Conservation (phyloP, 2,797 vertebrate species). For the Oreortyx pictus region DNA sequence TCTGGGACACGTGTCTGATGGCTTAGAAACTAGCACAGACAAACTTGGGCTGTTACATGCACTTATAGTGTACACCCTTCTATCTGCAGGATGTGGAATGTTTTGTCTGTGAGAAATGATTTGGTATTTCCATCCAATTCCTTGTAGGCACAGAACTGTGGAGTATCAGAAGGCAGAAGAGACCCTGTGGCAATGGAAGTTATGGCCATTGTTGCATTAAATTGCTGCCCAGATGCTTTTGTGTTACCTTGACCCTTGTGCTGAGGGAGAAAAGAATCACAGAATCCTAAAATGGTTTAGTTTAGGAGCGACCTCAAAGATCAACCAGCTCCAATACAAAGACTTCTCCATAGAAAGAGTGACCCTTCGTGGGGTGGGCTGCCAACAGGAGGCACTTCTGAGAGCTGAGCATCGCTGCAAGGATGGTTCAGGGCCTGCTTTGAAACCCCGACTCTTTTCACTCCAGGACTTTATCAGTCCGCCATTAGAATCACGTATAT, state of each 20-base stretch:
- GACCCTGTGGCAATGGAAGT: background rate
- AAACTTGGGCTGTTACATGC: background rate
- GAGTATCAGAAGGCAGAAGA: background rate
- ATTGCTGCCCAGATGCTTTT: background rate
- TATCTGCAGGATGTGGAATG: background rate
- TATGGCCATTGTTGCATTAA: background rate
- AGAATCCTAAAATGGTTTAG: no score
- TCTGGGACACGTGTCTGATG: no score
- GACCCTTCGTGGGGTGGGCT: background rate
- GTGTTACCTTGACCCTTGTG: background rate
- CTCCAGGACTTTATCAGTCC: background rate
- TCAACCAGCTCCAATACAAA: background rate
- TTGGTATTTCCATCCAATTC: background rate
- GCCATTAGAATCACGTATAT: fast-evolving
- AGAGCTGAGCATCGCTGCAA: background rate
- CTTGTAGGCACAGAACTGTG: background rate
- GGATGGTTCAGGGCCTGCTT: background rate
- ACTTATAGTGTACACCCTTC: background rate
- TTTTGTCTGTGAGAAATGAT: background rate
- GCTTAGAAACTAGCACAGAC: background rate
- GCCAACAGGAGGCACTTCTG: background rate
- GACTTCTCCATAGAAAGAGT: background rate
- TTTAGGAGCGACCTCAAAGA: no score
- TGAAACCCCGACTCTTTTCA: background rate
- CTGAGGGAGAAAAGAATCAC: no score